phyloP scores from a whole-genome alignment of 1,140 invertebrate genomes.

The Teleogryllus occipitalis region DNA sequence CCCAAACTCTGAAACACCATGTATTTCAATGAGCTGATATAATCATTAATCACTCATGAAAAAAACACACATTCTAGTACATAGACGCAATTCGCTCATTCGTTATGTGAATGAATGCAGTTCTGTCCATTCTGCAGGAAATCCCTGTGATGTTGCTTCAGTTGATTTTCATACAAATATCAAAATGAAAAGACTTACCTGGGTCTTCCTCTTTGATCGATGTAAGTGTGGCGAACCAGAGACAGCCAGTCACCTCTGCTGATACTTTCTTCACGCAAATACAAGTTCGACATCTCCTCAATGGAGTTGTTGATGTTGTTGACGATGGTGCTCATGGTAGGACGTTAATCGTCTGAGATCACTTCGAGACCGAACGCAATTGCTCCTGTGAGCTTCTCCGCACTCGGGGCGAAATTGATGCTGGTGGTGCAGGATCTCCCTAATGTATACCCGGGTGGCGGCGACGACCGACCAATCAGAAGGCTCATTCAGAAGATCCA shows the following conservation, averaged over 20 bases:
- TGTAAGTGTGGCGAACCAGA: conserved; percentile 17
- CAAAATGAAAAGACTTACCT: conserved; percentile 8
- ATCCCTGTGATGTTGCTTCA: too few relatives aligned
- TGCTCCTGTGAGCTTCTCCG: neutral
- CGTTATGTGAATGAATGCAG: too few relatives aligned
- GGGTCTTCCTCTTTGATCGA: conserved; percentile 12
- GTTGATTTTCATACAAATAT: too few relatives aligned
- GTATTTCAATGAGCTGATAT: too few relatives aligned
- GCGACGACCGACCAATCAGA: neutral
- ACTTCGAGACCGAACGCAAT: neutral
- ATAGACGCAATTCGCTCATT: too few relatives aligned
- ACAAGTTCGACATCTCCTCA: neutral
- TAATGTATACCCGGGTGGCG: neutral
- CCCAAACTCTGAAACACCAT: conserved; percentile 15
- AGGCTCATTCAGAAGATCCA: neutral
- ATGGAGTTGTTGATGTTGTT: neutral
- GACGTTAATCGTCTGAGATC: neutral
- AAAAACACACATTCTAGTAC: too few relatives aligned
- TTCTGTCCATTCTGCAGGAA: too few relatives aligned
- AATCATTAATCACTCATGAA: too few relatives aligned
- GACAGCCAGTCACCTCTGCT: conserved; percentile 21
- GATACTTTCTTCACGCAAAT: conserved; percentile 17
- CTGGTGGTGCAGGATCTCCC: neutral
- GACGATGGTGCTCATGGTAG: neutral
- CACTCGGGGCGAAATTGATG: neutral